phyloP scores from a whole-genome alignment of 2,888 invertebrate species.

The Hydrotaea diabolus region DNA sequence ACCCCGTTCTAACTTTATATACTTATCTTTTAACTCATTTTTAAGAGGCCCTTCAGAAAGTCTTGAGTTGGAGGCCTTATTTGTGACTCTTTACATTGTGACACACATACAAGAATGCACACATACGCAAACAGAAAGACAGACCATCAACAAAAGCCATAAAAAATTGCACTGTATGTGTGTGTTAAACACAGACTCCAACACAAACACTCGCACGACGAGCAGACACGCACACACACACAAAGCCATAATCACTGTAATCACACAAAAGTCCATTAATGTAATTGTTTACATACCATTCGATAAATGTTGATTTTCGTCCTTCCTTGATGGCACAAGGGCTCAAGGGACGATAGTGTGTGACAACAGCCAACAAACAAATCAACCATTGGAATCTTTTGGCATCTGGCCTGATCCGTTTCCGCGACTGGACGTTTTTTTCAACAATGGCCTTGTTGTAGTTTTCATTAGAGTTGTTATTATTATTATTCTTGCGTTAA shows the following conservation, averaged over 20 bases:
- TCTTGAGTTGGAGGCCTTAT: too few relatives aligned
- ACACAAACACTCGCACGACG: constrained; percentile 15
- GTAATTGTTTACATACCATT: constrained; percentile 58
- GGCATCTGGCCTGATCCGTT: neutral
- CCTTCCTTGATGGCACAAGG: neutral
- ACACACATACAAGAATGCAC: too few relatives aligned
- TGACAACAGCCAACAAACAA: neutral
- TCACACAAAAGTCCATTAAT: constrained; percentile 57
- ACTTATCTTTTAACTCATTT: too few relatives aligned
- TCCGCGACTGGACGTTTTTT: neutral
- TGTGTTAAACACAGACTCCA: neutral
- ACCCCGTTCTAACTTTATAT: too few relatives aligned
- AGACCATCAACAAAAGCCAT: constrained; percentile 15
- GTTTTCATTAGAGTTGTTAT: constrained; percentile 37
- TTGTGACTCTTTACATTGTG: too few relatives aligned
- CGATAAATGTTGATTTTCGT: constrained; percentile 50
- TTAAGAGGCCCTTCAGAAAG: too few relatives aligned
- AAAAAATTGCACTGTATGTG: neutral
- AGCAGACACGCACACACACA: neutral
- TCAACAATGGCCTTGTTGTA: neutral
- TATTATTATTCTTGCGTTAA: constrained; percentile 32
- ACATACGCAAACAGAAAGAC: neutral
- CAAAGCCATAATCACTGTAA: constrained; percentile 50
- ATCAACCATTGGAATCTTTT: neutral
- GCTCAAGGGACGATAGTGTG: constrained; percentile 12